Conservation (phyloP, 23 tunicate genomes). For the Ascidia mentula region DNA sequence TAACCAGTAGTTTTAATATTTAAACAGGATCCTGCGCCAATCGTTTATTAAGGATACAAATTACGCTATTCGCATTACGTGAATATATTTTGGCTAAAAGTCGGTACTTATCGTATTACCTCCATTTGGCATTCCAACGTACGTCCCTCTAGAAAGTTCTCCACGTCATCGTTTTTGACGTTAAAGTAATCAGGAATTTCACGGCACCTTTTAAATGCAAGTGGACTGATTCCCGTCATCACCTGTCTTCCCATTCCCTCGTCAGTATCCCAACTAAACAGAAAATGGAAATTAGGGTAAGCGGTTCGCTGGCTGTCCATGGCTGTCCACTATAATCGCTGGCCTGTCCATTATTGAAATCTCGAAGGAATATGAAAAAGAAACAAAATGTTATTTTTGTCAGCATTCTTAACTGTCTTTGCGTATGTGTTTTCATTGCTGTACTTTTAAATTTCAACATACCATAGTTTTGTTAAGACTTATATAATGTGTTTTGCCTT, state of each 20-base stretch:
- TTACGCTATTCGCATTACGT: too few relatives aligned
- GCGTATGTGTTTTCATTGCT: not conserved
- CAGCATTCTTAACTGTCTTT: too few relatives aligned
- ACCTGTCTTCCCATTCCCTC: constrained; percentile 56
- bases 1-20: too few relatives aligned
- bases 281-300: not conserved
- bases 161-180: constrained; percentile 43
- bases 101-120: too few relatives aligned
- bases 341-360: too few relatives aligned
- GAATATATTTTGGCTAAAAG: too few relatives aligned
- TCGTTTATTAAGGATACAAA: too few relatives aligned
- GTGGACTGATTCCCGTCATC: constrained; percentile 60
- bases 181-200: constrained; percentile 20
- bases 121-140: constrained; percentile 41
- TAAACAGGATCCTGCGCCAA: too few relatives aligned
- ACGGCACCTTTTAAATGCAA: constrained; percentile 21
- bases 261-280: constrained; percentile 58
- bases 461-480: too few relatives aligned
- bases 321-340: too few relatives aligned
- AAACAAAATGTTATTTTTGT: too few relatives aligned
- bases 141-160: constrained; percentile 4
- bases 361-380: not conserved
- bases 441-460: not conserved
- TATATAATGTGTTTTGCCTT: too few relatives aligned
- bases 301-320: not conserved